Evolutionary conservation across 2,888 invertebrate genomes (phyloP).

Genomic region (Diachrysia chrysitis): DNA sequence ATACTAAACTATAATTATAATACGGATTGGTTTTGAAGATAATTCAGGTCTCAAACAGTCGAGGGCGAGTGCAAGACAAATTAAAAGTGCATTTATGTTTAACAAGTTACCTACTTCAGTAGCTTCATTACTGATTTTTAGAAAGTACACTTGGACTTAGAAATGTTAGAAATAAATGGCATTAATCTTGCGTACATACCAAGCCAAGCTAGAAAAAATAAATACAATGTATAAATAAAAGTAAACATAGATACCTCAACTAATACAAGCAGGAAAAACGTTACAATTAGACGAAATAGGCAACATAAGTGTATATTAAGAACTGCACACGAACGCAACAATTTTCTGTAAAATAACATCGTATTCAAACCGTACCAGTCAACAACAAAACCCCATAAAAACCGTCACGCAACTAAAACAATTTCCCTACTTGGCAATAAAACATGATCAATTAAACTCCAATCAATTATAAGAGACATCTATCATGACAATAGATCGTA

Average conservation of each 20-base stretch:
- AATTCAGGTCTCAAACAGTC: too few species aligned
- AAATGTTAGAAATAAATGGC: neutral
- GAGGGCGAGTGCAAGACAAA: too few species aligned
- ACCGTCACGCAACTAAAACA: slow-evolving; percentile 42
- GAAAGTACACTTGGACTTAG: too few species aligned
- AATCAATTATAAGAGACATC: slow-evolving; percentile 59
- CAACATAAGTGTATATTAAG: neutral
- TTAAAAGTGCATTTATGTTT: too few species aligned
- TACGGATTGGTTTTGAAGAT: too few species aligned
- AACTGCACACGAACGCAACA: neutral
- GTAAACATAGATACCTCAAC: too few species aligned
- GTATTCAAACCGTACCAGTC: neutral
- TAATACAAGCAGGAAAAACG: neutral
- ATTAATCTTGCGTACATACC: too few species aligned
- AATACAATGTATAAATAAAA: too few species aligned
- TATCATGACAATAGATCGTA: slow-evolving; percentile 67
- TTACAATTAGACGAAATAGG: neutral
- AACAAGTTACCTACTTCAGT: too few species aligned
- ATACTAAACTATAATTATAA: too few species aligned
- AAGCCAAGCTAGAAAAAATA: too few species aligned
- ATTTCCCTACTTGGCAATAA: slow-evolving; percentile 52
- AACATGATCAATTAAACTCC: slow-evolving; percentile 61
- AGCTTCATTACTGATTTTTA: too few species aligned
- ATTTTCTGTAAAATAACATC: neutral
- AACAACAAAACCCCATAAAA: slow-evolving; percentile 29